Evolutionary conservation across 2,888 invertebrate genomes (phyloP), one percentile per base, ranked within the genome.

Genomic region (Cryptus armator): DNA sequence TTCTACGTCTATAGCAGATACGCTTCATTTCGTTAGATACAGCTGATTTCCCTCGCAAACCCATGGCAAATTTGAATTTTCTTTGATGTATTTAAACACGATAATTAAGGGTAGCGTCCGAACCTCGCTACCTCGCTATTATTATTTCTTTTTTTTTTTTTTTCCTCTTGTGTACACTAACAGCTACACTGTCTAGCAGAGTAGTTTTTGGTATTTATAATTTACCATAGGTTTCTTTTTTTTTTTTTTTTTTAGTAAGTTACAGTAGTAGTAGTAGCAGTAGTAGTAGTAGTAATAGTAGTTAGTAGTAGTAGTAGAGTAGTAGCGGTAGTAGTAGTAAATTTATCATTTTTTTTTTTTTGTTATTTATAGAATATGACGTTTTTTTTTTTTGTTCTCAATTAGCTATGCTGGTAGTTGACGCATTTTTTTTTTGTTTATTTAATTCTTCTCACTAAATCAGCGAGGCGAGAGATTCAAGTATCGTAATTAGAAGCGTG

Each of bases 401-500:
- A 79, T 88, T 89, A 89, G 70, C 89, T 91, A 91, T 88, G 88
- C 89, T 89, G 89, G 83, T 89, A 88, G 77, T 89, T 89, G 86
- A 89, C 87, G 89, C 89, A 80, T 86, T 86, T 79, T 84, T 83
- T 64, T 51, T 79, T 83, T 66, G 86, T 44, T 83, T 76, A 84
- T 67, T 59, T 59, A 19, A 59, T 68, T 62, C 83, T 90, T 87
- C 72, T 84, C 85, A 90, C 90, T 89, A 90, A 90, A 89, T 88
- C 88, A 89, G 90, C 89, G 89, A 91, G 91, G 90, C 90, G 89
- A 91, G 89, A 91, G 87, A 88, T 91, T 90, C 89, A 88, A 90
- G 84, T 90, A 80, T 88, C 86, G 86, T 90, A 90, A 89, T 66
- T 89, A 88, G 89, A 91, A 89, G 89, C 90, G 87, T 88, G 86